Evolutionary conservation across 2,113 vertebrate species (phyloP).

Genomic region (Gymnarchus niloticus): DNA sequence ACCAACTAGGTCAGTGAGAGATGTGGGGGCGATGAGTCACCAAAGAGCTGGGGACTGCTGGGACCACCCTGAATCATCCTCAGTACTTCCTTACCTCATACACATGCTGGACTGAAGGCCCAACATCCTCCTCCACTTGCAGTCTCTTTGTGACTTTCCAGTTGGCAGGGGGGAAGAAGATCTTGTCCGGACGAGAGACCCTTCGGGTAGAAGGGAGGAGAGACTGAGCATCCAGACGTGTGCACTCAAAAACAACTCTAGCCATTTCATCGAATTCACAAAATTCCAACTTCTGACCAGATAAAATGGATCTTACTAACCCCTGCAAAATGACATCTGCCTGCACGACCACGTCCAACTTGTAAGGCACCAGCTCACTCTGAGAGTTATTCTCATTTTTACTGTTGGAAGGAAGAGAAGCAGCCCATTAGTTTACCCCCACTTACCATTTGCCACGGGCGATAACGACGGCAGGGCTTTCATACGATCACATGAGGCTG

Average conservation of each 20-base stretch:
- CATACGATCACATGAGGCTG: no score
- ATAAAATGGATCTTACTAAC: constrained; percentile 61
- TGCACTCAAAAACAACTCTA: neutral
- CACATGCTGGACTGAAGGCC: constrained; percentile 76
- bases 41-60: no score
- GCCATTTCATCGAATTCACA: neutral
- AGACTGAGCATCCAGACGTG: constrained; percentile 2
- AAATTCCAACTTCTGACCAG: constrained; percentile 10
- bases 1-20: constrained; percentile 58
- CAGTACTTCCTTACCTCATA: constrained; percentile 70
- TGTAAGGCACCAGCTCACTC: constrained; percentile 71
- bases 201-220: constrained; percentile 47
- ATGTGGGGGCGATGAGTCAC: neutral
- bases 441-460: neutral
- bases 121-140: constrained; percentile 66
- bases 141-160: constrained; percentile 64
- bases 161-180: constrained; percentile 70
- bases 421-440: neutral
- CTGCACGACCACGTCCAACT: constrained; percentile 70
- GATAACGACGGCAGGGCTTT: no score
- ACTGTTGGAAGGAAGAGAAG: constrained; percentile 52
- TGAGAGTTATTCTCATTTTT: constrained; percentile 90
- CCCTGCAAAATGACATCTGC: constrained; percentile 74
- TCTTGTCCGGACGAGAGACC: constrained; percentile 78
- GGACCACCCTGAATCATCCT: neutral